Conservation (phyloP, 2,797 vertebrate genomes). For the Odontamblyopus lacepedii region DNA sequence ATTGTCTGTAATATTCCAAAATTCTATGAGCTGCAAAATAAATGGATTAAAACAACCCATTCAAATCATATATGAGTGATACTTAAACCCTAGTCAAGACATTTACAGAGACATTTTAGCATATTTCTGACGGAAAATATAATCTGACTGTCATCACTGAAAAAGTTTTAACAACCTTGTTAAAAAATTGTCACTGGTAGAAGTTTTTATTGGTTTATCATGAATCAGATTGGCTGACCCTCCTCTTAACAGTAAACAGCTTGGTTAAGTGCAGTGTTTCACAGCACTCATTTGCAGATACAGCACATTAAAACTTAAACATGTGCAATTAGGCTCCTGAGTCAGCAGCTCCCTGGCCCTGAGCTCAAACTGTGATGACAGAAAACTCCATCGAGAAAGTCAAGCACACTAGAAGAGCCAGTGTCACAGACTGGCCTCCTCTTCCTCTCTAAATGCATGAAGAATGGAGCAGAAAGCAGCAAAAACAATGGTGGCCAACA, state of each 20-base stretch:
- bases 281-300: not conserved
- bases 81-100: no score
- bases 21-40: no score
- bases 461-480: constrained; percentile 47
- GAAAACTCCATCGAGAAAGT: not conserved
- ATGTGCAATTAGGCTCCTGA: constrained; percentile 3
- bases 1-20: no score
- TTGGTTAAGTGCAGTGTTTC: not conserved
- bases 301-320: constrained; percentile 3
- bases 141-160: not conserved
- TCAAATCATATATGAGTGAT: no score
- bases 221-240: no score
- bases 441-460: constrained; percentile 34
- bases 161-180: no score
- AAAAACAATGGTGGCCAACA: constrained; percentile 54
- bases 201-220: no score
- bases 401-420: not conserved
- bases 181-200: no score
- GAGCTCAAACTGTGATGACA: not conserved
- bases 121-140: not conserved
- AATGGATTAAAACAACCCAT: no score
- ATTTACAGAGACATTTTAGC: not conserved
- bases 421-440: constrained; percentile 19
- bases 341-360: constrained; percentile 4
- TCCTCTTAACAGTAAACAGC: no score